phyloP scores from a whole-genome alignment of 2,888 invertebrate species.

The Tipula confusa region DNA sequence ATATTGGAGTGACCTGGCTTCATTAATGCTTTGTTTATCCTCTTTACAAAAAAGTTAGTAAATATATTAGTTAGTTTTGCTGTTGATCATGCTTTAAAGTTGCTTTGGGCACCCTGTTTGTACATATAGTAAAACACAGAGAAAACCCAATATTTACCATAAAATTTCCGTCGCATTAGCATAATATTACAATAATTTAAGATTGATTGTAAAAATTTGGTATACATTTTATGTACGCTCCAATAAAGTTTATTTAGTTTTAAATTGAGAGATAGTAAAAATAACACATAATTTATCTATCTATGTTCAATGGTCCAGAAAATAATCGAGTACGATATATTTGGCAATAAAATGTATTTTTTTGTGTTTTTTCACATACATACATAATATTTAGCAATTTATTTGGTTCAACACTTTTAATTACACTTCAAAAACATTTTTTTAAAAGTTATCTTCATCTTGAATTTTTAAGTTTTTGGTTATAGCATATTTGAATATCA shows the following conservation, averaged over 20 bases:
- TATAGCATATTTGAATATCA: neutral
- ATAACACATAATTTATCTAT: slow-evolving; percentile 1
- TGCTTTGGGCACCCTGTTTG: too few relatives aligned
- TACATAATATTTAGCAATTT: too few relatives aligned
- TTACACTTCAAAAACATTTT: neutral
- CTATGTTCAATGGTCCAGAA: neutral
- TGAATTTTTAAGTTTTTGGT: neutral
- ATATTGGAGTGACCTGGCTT: too few relatives aligned
- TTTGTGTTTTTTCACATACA: too few relatives aligned
- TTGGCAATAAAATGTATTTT: neutral
- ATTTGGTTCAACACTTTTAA: slow-evolving; percentile 12
- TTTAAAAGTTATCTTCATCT: neutral
- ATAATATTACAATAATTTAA: neutral
- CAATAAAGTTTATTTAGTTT: neutral
- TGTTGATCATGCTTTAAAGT: too few relatives aligned
- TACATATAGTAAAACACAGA: too few relatives aligned
- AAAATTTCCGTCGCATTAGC: neutral
- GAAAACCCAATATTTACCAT: neutral
- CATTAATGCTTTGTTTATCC: too few relatives aligned
- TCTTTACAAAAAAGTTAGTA: too few relatives aligned
- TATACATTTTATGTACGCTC: neutral
- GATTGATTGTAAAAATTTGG: neutral
- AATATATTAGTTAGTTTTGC: too few relatives aligned
- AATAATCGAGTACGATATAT: neutral
- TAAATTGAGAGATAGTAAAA: neutral